A percentile compares a stretch with the other conserved stretches of the same genome.
Evolutionary conservation across 2,888 invertebrate species (phyloP).

Genomic region (Hedya salicella): DNA sequence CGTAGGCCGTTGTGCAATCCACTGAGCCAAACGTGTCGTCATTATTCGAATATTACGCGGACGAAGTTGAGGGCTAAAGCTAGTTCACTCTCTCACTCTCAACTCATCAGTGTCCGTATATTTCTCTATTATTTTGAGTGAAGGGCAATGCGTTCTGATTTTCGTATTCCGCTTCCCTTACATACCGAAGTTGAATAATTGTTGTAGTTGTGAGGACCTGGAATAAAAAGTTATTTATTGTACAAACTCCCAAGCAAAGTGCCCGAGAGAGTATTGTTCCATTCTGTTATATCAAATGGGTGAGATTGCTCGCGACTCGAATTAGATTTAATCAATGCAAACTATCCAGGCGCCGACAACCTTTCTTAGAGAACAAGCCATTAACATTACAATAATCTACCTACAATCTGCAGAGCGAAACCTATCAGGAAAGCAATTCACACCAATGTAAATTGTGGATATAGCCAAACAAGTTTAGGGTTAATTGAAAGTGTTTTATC

Average conservation of each 20-base stretch:
- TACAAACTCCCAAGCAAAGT: neutral
- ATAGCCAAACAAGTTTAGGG: too few species aligned
- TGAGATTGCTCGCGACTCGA: slow-evolving; percentile 52
- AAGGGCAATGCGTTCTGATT: slow-evolving; percentile 30
- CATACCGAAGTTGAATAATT: slow-evolving; percentile 28
- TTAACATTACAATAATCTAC: slow-evolving; percentile 15
- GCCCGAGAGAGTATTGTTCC: slow-evolving; percentile 15
- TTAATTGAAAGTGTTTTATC: too few species aligned
- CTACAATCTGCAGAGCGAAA: too few species aligned
- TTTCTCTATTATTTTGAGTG: slow-evolving; percentile 20
- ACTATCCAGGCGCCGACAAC: slow-evolving; percentile 58
- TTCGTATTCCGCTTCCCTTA: slow-evolving; percentile 16
- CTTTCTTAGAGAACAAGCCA: slow-evolving; percentile 51
- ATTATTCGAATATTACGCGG: too few species aligned
- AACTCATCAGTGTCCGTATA: too few species aligned
- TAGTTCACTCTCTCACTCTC: too few species aligned
- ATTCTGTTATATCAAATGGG: slow-evolving; percentile 35
- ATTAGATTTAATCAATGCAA: slow-evolving; percentile 60
- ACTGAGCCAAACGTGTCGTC: too few species aligned
- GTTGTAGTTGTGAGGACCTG: slow-evolving; percentile 28
- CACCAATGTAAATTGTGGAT: too few species aligned
- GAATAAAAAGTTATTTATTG: slow-evolving; percentile 37
- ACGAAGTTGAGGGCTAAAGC: too few species aligned
- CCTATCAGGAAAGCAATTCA: too few species aligned
- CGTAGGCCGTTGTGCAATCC: too few species aligned